Base-by-base conservation (phyloP, 2,113 vertebrate species). In the Turdus rufiventris region DNA sequence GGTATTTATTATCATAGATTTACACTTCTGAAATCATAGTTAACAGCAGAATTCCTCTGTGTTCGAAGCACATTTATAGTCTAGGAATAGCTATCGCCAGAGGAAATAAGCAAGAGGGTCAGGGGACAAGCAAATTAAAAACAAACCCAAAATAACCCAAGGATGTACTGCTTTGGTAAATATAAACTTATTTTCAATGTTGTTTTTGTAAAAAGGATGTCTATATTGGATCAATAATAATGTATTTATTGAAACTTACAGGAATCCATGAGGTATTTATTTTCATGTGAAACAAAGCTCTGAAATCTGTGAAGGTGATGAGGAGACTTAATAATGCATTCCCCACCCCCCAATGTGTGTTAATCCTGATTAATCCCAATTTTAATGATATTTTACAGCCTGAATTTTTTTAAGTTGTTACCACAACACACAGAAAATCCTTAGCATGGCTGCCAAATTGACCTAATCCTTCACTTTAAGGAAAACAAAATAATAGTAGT, bases 111-210 rank as follows among this genome's bases (percentile, higher is more conserved):
- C 78, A 68, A 81, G 89, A 67, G 68, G 90, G 85, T 90, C 86
- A 91, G 76, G 83, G 89, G 93, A 93, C 89, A 94, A 89, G 47
- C 36, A 95, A 95, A 95, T 92, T 89, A 82, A 93, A 96, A 95
- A 93, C 91, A 97, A 95, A 77, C 85, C 63, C 71, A 88, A 96
- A 97, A 96, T 97, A 96, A 95, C 90, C 48, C 36, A 95, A 95
- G 94, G 90, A 96, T 87, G 63, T 91, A 74, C 56, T 85, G 43
- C 68, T 87, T 86, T 87, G 43, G 50, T 93, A 95, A 96, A 93
- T 61, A 94, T 40, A 76, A 89, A 75, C 62, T 89, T 92, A 26
- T 57, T 91, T 87, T 72, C 79, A 68, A 78, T 72, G 17, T 8
- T 81, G 3, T 68, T 92, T 51, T 74, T 89, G 38, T 78, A 87